Base-by-base conservation (phyloP, 2,888 invertebrate genomes). In the Patella depressa region DNA sequence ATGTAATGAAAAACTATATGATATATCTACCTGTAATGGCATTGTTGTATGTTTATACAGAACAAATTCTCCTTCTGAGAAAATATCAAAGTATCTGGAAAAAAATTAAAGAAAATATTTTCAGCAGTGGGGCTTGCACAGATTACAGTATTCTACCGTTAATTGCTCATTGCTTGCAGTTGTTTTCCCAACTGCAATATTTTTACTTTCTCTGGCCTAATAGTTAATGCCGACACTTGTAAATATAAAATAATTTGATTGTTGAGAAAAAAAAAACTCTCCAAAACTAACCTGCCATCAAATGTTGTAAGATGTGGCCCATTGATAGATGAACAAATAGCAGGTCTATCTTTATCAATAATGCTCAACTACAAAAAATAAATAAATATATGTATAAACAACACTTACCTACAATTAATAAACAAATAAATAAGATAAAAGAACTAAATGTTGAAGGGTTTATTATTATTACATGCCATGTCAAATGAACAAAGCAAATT, bases 41-140 rank as follows among this genome's bases (percentile, higher is more conserved):
- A 84, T 78, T 7, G 78, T 82, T 12, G 75, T 83, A 79, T 87
- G 86, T 78, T 78, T 79, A 74, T 84, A 84, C 12, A 85, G 71
- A n/a, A 85, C 78, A 79, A 82, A 83, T 70, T 84, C 84, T 69
- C 85, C 85, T 72, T 79, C 78, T 7, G 73, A 74, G 70, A 78
- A 79, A 65, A 82, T 84, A 75, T 85, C 76, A 75, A 78, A 85
- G 19, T 75, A 71, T 45, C 82, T 84, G 77, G 55, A 73, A 81
- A 57, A 72, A 72, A 54, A 69, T 15, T 15, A 54, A 75, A 34
- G 29, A 55, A 54, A 73, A 34, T 65, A 45, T 45, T 45, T 24
- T 70, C 70, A 29, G 15, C 12, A 12, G 24, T 70, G 4, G n/a
- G 29, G 29, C 14, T 55, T 0, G 70, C 75, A 19, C 69, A 9